Conservation (phyloP, 2,113 vertebrate species). For the Planiliza haematocheilus region DNA sequence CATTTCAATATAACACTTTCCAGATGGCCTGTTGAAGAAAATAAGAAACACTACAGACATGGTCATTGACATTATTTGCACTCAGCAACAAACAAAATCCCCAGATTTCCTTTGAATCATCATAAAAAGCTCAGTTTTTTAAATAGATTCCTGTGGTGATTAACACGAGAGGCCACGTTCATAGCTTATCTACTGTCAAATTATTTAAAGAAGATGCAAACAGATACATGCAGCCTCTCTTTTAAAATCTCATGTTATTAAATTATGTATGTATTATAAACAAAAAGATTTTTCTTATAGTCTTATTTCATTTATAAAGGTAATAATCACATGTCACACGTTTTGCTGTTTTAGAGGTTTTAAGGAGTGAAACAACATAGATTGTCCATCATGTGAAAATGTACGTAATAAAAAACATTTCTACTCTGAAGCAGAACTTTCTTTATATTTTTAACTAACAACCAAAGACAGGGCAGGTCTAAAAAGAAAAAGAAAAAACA, state of each 20-base stretch:
- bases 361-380: background rate
- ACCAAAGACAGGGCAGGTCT: background rate
- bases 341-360: background rate
- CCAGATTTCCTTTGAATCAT: background rate
- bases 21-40: background rate
- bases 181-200: background rate
- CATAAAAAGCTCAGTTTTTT: background rate
- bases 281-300: background rate
- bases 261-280: background rate
- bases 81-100: background rate
- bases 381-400: background rate
- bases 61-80: background rate
- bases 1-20: background rate
- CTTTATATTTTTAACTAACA: background rate
- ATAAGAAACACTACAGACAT: background rate
- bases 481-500: background rate
- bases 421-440: background rate
- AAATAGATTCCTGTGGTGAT: background rate
- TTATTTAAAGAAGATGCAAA: background rate
- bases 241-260: too few relatives aligned
- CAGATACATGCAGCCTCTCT: background rate
- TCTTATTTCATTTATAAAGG: too few relatives aligned
- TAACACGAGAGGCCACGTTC: background rate
- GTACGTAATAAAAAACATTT: background rate
- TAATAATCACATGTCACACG: too few relatives aligned